Conservation (phyloP, 2,113 vertebrate species). For the Mormyrus lacerda region DNA sequence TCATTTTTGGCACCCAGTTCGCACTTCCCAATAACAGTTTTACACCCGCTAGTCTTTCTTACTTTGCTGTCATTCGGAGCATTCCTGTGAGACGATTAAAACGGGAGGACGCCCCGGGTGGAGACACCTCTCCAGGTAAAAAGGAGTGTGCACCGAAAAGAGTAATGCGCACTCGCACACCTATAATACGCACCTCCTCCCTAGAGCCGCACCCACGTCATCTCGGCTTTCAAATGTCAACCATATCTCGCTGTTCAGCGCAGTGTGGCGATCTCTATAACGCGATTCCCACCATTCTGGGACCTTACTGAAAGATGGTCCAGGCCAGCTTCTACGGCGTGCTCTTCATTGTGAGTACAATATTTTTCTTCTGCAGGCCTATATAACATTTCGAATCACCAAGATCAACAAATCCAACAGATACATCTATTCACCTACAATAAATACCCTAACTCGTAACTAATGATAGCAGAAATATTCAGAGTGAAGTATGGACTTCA, state of each 20-base stretch:
- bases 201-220: not conserved
- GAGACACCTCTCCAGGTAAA: not conserved
- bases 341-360: not conserved
- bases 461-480: not conserved
- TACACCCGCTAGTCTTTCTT: not conserved
- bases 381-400: not conserved
- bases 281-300: not conserved
- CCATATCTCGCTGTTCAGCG: not conserved
- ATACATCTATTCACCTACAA: not conserved
- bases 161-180: not conserved
- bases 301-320: not conserved
- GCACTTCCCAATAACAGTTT: not conserved
- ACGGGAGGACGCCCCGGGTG: not conserved
- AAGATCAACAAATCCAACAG: not conserved
- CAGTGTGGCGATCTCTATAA: not conserved
- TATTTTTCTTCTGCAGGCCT: not conserved
- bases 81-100: not conserved
- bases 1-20: not conserved
- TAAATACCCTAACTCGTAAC: not conserved
- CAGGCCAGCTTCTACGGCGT: not conserved
- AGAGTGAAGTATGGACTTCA: not conserved
- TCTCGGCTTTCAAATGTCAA: constrained; percentile 2
- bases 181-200: not conserved
- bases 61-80: not conserved
- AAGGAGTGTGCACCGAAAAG: not conserved